Percentiles rank a stretch among this genome's conserved stretches.
These are phyloP conservation scores for Moxostoma hubbsi DNA, from an alignment of 2,797 vertebrate species.

Conservation along the genomic window DNA sequence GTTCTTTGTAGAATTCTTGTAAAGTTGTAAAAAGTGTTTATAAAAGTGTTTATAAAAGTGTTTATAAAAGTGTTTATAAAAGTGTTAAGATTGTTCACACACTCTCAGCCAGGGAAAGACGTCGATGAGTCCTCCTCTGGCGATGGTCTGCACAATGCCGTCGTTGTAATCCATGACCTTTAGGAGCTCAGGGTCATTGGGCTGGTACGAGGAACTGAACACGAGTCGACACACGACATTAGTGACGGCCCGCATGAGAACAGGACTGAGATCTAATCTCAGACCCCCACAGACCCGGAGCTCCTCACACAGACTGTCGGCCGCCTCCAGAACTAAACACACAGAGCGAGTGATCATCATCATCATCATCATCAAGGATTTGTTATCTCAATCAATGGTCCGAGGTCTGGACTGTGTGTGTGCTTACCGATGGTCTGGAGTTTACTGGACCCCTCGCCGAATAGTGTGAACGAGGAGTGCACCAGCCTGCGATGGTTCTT, in stretches of 20 bases:
- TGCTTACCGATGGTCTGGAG: slow-evolving; percentile 77
- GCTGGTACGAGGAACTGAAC: slow-evolving; percentile 74
- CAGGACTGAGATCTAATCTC: slow-evolving; percentile 68
- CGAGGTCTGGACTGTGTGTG: not conserved
- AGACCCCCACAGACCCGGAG: slow-evolving; percentile 58
- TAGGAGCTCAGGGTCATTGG: slow-evolving; percentile 71
- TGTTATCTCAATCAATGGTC: not conserved
- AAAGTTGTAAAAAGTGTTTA: no score
- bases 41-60: no score
- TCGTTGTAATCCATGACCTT: slow-evolving; percentile 78
- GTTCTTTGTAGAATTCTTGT: no score
- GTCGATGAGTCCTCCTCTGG: slow-evolving; percentile 76
- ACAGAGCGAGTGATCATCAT: not conserved
- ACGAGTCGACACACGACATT: slow-evolving; percentile 80
- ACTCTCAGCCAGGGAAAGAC: slow-evolving; percentile 81
- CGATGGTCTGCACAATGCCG: slow-evolving; percentile 79
- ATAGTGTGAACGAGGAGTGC: slow-evolving; percentile 76
- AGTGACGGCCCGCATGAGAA: slow-evolving; percentile 75
- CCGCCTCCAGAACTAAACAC: slow-evolving; percentile 71
- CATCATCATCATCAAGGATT: not conserved
- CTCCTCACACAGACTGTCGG: slow-evolving; percentile 71
- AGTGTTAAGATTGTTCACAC: not conserved
- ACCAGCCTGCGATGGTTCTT: slow-evolving; percentile 77
- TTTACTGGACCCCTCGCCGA: slow-evolving; percentile 74
- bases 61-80: no score